Evolutionary conservation across 1,140 invertebrate genomes (phyloP), one percentile per base, ranked within the genome.

Genomic region (Phthorimaea operculella): DNA sequence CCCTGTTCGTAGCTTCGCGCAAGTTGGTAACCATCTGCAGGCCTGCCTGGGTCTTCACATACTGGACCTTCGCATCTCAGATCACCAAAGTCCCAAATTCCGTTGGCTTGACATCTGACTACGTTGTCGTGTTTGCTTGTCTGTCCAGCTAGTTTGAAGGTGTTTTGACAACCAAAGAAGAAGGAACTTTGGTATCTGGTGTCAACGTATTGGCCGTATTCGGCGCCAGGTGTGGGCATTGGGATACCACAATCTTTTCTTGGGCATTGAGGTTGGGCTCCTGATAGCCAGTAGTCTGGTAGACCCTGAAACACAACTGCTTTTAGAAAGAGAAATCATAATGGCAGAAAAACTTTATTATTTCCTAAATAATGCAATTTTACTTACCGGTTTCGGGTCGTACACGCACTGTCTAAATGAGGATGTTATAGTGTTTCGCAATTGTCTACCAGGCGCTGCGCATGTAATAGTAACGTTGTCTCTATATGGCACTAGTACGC

Each of bases 31-130:
- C 97, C 97, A 87, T 98, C 96, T 56, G 93, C 91, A 1, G 97
- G 97, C 66, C 96, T 88, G 1, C 96, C 96, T 1, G 97, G 97
- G 87, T 99, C 97, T 79, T 94, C 92, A 78, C 97, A 98, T 0
- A 98, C 96, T 16, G 96, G 96, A 55, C 96, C 96, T 87, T 98
- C 96, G 74, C 97, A 99, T 49, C 96, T 88, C 14, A 99, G 86
- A 80, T 98, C 95, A 9, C 97, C 97, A 83, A 98, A 98, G 85
- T 99, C 97, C 97, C 97, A 99, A 51, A 95, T 92, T 7, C 94
- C 95, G 75, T 96, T 96, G 1, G 91, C 91, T 86, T 94, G 92
- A 83, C 97, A 99, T 52, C 93, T 90, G 0, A 98, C 96, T 15
- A 96, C 92, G 72, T 97, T 96, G 68, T 98, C 96, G 64, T 96